Percentiles rank a stretch among this genome's conserved stretches.
Evolutionary conservation across 2,888 invertebrate genomes (phyloP).

Genomic region (Tricholauxania praeusta): DNA sequence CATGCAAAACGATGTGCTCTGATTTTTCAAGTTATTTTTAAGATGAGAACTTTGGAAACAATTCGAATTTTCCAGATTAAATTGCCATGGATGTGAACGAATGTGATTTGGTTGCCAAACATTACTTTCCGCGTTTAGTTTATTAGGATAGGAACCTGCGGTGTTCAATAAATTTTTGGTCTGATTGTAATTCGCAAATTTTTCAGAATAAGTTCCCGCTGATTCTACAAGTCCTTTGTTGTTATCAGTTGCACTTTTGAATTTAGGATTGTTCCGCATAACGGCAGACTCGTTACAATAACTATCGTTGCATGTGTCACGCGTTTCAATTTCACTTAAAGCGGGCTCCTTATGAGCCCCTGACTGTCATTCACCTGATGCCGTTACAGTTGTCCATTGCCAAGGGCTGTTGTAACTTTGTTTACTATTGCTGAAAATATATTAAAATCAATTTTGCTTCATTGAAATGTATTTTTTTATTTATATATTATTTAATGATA

Average conservation of each 20-base stretch:
- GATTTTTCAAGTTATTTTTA: background rate
- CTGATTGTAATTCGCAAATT: background rate
- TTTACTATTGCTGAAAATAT: conserved; percentile 61
- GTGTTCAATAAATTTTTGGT: background rate
- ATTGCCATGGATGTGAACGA: background rate
- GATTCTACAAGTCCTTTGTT: background rate
- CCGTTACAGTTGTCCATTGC: conserved; percentile 73
- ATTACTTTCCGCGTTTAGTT: background rate
- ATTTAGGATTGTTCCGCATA: background rate
- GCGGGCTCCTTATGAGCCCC: conserved; percentile 68
- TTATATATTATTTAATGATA: no score
- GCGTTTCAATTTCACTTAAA: conserved; percentile 44
- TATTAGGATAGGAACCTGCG: background rate
- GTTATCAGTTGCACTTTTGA: background rate
- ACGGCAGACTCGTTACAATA: background rate
- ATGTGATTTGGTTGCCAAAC: background rate
- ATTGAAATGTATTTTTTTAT: no score
- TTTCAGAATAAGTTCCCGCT: background rate
- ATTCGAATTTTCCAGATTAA: background rate
- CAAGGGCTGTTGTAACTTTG: conserved; percentile 70
- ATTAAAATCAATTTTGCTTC: conserved; percentile 12
- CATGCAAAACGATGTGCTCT: no score
- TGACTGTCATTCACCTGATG: conserved; percentile 73
- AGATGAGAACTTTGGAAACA: background rate
- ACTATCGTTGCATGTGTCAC: conserved; percentile 6